Evolutionary conservation across 2,797 vertebrate species (phyloP).

Genomic region (Helarctos malayanus): DNA sequence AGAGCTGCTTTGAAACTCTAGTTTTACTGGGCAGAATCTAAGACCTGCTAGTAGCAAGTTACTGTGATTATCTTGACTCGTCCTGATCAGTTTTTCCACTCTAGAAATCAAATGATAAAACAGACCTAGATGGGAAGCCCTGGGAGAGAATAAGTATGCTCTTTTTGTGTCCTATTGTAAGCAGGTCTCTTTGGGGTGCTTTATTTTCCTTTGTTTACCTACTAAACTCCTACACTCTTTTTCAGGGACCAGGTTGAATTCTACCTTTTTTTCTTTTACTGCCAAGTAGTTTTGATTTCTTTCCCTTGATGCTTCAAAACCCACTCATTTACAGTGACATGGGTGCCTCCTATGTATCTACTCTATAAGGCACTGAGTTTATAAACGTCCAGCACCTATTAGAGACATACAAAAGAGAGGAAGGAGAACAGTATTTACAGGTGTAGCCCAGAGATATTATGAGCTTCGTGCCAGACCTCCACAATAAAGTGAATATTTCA

Average conservation of each 20-base stretch:
- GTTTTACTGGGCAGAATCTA: not conserved
- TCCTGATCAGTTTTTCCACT: not conserved
- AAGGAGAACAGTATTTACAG: not conserved
- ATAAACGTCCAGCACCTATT: not conserved
- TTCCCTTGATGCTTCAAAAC: not conserved
- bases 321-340: not conserved
- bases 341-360: not conserved
- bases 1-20: not conserved
- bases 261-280: not conserved
- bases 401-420: not conserved
- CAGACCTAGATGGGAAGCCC: slow-evolving; percentile 49
- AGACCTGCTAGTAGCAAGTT: not conserved
- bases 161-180: slow-evolving; percentile 7
- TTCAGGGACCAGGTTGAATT: not conserved
- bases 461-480: not conserved
- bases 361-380: not conserved
- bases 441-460: not conserved
- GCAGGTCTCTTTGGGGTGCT: not conserved
- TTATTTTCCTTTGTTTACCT: not conserved
- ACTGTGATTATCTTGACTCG: not conserved
- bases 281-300: not conserved
- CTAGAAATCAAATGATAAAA: slow-evolving; percentile 63
- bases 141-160: not conserved
- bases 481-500: not conserved
- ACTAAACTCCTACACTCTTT: not conserved